Evolutionary conservation across 2,113 vertebrate genomes (phyloP).

Genomic region (Formicarius rufipectus): DNA sequence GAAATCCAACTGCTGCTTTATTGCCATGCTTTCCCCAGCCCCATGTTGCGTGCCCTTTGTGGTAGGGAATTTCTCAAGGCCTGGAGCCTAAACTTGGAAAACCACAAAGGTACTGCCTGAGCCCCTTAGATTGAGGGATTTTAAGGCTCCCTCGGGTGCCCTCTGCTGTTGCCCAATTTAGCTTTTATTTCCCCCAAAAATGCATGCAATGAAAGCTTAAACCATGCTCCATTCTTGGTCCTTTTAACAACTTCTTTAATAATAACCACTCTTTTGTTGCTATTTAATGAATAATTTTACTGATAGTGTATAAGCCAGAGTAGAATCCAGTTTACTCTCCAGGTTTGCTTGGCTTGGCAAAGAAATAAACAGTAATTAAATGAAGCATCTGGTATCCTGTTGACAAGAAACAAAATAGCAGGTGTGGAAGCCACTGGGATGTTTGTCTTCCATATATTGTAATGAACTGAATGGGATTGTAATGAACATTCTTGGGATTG

Average conservation of each 20-base stretch:
- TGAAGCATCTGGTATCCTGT: neutral
- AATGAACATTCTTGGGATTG: neutral
- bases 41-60: neutral
- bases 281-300: neutral
- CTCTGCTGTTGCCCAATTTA: neutral
- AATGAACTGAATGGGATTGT: neutral
- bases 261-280: neutral
- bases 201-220: neutral
- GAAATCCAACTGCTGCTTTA: neutral
- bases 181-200: neutral
- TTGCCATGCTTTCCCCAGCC: neutral
- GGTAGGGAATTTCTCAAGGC: neutral
- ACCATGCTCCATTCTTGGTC: neutral
- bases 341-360: neutral
- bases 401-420: neutral
- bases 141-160: neutral
- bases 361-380: conserved; percentile 18
- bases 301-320: neutral
- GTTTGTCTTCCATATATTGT: neutral
- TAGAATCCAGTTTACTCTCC: neutral
- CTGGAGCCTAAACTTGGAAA: neutral
- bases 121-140: neutral
- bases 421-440: neutral
- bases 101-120: neutral
- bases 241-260: neutral